Base-by-base conservation (phyloP, 1,140 invertebrate genomes). In the Archivesica marissinica region DNA sequence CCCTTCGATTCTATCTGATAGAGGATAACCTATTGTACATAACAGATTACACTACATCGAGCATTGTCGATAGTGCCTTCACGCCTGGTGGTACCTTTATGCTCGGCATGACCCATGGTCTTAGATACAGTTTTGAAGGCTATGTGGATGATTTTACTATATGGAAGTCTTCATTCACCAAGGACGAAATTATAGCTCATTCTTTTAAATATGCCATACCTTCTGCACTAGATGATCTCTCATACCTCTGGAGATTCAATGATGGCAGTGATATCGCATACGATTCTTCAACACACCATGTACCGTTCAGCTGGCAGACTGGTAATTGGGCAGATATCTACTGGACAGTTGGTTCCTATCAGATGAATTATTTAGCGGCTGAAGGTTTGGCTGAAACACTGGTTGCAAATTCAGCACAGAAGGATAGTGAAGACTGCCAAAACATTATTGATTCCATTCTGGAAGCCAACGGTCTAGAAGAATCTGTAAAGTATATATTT, bases 161-260 rank as follows among this genome's bases (percentile, higher is more conserved):
- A 7, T 87, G 86, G 88, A 87, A 87, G 30, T 70, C 39, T 52
- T 25, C 75, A 11, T 25, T 82, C 15, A 75, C 61, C n/a, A n/a
- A 47, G n/a, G 47, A 54, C 61, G 72, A 78, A 20, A 79, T 87
- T 23, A 23, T 75, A 13, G 41, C 38, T 44, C 30, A 35, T 4
- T 77, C 88, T 0, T 89, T 86, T 59, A 64, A 23, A n/a, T 87
- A 85, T 38, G 20, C 25, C 9, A 25, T 85, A 9, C 30, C 50
- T 47, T 28, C 61, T 38, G 44, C 70, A 20, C 3, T 54, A 25
- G 28, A 44, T 28, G 68, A 78, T 15, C 64, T 87, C 4, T 64
- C 78, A 44, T 85, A 86, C 35, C 25, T 82, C 17, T 89, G 88
- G 88, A 50, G 59, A 61, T 79, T 87, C 2, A 87, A 89, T 80